These are phyloP conservation scores for Propithecus coquereli DNA, from an alignment of 2,113 vertebrate species.

Conservation along the genomic window DNA sequence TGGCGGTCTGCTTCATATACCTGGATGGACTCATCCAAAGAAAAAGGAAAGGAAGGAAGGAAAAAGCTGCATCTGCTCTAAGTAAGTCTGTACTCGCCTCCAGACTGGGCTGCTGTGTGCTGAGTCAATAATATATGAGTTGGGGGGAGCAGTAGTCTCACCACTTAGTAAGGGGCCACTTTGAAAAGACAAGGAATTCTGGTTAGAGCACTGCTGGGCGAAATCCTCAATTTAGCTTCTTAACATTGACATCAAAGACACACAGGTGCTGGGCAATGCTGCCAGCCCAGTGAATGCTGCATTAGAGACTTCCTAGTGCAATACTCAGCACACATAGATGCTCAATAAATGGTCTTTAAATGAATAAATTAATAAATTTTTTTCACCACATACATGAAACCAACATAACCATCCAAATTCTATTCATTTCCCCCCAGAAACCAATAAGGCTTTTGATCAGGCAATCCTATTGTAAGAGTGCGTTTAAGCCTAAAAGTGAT, in stretches of 20 bases:
- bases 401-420: conserved; percentile 23
- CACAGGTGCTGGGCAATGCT: background rate
- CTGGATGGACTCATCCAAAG: background rate
- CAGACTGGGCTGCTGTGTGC: background rate
- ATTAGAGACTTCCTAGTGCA: background rate
- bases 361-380: conserved; percentile 20
- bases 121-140: background rate
- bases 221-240: background rate
- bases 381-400: background rate
- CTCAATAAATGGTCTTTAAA: conserved; percentile 38
- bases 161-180: background rate
- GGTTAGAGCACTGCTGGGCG: background rate
- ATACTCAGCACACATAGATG: conserved; percentile 10
- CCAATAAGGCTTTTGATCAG: conserved; percentile 41
- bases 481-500: conserved; percentile 33
- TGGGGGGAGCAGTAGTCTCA: background rate
- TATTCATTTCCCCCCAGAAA: conserved; percentile 6
- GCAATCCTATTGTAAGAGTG: background rate
- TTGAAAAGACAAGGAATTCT: conserved; percentile 17
- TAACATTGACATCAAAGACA: background rate
- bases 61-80: background rate
- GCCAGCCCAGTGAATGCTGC: background rate
- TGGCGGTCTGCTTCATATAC: background rate
- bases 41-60: background rate
- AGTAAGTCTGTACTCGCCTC: background rate